A percentile compares a stretch with the other conserved stretches of the same genome.
phyloP scores from a whole-genome alignment of 2,113 vertebrate species.

The Antechinus flavipes region DNA sequence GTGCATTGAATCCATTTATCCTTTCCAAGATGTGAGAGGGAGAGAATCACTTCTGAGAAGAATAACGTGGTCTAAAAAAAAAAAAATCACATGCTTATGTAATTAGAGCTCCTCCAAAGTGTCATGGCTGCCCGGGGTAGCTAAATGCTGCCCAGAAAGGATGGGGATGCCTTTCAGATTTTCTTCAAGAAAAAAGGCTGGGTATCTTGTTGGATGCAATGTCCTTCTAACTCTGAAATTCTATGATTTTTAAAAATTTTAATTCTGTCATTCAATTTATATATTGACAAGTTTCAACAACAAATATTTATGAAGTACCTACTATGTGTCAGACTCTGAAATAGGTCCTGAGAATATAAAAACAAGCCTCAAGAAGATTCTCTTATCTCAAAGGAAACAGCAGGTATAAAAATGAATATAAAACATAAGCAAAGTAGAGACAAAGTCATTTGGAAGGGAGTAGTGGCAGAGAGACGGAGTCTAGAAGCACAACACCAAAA shows the following conservation, averaged over 20 bases:
- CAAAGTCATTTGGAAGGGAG: not conserved
- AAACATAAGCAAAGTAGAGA: not conserved
- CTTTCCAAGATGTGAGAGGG: not conserved
- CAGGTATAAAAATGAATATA: not conserved
- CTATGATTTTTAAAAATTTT: not conserved
- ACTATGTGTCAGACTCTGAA: not conserved
- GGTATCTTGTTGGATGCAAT: not conserved
- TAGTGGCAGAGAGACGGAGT: not conserved
- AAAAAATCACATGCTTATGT: not conserved
- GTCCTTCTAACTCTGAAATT: not conserved
- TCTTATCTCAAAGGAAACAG: not conserved
- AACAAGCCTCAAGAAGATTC: not conserved
- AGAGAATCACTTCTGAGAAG: not conserved
- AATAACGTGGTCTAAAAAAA: not conserved
- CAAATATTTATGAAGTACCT: not conserved
- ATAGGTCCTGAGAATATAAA: not conserved
- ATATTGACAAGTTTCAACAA: not conserved
- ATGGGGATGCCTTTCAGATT: not conserved
- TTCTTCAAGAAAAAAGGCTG: not conserved
- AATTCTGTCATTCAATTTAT: not conserved
- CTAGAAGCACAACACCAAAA: not conserved
- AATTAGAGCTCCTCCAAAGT: not conserved
- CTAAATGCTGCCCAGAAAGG: not conserved
- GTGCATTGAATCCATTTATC: not conserved
- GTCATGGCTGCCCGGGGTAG: not conserved